Percentiles rank a stretch among this genome's conserved stretches.
Conservation (phyloP, 2,113 vertebrate genomes). For the Natator depressus region DNA sequence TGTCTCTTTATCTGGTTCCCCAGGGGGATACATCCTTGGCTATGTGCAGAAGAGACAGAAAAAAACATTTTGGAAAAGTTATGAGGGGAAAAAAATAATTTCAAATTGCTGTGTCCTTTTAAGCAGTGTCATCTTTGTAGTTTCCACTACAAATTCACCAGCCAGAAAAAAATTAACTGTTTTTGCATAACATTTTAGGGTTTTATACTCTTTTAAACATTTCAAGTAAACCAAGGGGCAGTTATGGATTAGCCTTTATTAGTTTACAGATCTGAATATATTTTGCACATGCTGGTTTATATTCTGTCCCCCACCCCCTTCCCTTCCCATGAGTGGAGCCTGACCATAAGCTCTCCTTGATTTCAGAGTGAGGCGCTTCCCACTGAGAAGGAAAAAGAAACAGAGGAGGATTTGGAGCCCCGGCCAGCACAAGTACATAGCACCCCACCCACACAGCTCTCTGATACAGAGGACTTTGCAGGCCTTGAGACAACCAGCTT, state of each 20-base stretch:
- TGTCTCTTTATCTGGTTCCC: background rate
- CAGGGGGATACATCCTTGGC: background rate
- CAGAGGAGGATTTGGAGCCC: conserved; percentile 66
- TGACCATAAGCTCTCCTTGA: conserved; percentile 38
- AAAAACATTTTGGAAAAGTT: fast-evolving
- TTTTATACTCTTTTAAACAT: background rate
- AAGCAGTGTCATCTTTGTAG: background rate
- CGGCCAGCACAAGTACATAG: conserved; percentile 55
- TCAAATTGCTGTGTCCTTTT: background rate
- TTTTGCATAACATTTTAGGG: background rate
- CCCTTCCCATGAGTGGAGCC: background rate
- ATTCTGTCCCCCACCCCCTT: background rate
- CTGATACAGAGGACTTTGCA: conserved; percentile 85
- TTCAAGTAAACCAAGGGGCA: background rate
- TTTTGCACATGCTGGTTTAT: background rate
- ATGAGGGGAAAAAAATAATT: fast-evolving
- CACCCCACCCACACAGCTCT: conserved; percentile 74
- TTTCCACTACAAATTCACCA: background rate
- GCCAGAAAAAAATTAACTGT: background rate
- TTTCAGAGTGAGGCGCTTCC: conserved; percentile 69
- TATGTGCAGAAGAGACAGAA: background rate
- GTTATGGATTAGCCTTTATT: background rate
- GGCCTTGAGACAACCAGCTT: conserved; percentile 90
- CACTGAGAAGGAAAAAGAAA: conserved; percentile 67
- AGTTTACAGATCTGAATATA: background rate